A percentile compares a stretch with the other conserved stretches of the same genome.
phyloP scores from a whole-genome alignment of 2,113 vertebrate genomes.

The Corythaeola cristata region DNA sequence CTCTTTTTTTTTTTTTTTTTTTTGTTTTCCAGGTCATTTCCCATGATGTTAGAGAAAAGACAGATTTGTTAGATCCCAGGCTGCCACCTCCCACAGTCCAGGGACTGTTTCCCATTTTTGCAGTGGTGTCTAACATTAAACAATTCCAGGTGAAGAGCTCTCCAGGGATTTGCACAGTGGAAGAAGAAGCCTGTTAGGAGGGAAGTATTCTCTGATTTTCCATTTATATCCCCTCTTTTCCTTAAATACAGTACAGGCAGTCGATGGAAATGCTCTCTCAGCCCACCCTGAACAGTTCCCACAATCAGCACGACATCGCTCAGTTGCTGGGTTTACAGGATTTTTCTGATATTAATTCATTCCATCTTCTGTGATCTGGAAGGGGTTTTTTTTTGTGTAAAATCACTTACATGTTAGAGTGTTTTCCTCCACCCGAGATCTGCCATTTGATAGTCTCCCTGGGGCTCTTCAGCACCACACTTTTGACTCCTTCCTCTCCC shows the following conservation, averaged over 20 bases:
- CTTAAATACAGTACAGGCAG: background rate
- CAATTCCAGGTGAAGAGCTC: conserved; percentile 9
- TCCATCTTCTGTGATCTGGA: conserved; percentile 20
- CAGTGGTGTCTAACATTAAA: background rate
- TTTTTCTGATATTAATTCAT: conserved; percentile 46
- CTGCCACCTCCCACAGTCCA: background rate
- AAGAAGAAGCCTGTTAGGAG: background rate
- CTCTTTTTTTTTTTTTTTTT: too few relatives aligned
- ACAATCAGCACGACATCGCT: background rate
- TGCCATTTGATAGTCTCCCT: conserved; percentile 43
- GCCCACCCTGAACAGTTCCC: conserved; percentile 35
- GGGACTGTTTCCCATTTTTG: background rate
- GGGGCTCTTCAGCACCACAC: background rate
- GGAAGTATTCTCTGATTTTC: background rate
- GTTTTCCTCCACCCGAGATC: conserved; percentile 16
- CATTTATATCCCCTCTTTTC: background rate
- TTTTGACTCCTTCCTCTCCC: conserved; percentile 10
- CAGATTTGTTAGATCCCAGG: background rate
- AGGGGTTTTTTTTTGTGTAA: conserved; percentile 11
- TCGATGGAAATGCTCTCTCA: background rate
- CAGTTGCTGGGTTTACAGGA: background rate
- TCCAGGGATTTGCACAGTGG: background rate
- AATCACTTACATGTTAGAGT: conserved; percentile 61
- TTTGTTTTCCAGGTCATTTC: background rate
- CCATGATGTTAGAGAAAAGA: background rate